Conservation (phyloP, 1,140 invertebrate species). For the Lerema accius region DNA sequence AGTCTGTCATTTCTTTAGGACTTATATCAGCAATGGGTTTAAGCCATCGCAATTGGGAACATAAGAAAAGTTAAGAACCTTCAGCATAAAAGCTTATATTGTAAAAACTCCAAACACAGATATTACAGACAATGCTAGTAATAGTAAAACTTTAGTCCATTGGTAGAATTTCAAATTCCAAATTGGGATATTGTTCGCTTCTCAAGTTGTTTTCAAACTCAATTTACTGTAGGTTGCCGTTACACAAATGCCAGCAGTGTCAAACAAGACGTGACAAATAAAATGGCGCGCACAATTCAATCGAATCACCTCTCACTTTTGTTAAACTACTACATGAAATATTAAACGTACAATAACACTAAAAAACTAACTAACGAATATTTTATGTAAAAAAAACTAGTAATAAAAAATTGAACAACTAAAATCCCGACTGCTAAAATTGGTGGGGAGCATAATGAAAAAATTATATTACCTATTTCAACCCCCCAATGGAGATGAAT, state of each 20-base stretch:
- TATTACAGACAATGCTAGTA: neutral
- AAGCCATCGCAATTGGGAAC: too few relatives aligned
- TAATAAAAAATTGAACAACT: too few relatives aligned
- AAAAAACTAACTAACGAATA: too few relatives aligned
- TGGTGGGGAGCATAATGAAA: too few relatives aligned
- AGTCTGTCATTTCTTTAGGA: too few relatives aligned
- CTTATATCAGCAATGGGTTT: too few relatives aligned
- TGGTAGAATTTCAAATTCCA: conserved; percentile 20
- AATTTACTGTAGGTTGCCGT: conserved; percentile 27
- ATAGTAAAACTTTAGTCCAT: conserved; percentile 14
- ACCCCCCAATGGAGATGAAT: too few relatives aligned
- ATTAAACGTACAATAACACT: conserved; percentile 38
- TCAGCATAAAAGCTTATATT: neutral
- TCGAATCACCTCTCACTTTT: conserved; percentile 65
- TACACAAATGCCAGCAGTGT: conserved; percentile 58
- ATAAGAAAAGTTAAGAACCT: too few relatives aligned
- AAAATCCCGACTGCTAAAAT: too few relatives aligned
- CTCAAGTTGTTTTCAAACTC: conserved; percentile 15
- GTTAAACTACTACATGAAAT: conserved; percentile 29
- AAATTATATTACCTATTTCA: too few relatives aligned
- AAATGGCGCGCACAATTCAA: conserved; percentile 57
- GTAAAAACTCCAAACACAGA: neutral
- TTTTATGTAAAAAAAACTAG: too few relatives aligned
- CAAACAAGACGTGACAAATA: conserved; percentile 71
- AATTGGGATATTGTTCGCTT: conserved; percentile 24